phyloP scores from a whole-genome alignment of 2,113 vertebrate species.

The Coptodon rendalli region DNA sequence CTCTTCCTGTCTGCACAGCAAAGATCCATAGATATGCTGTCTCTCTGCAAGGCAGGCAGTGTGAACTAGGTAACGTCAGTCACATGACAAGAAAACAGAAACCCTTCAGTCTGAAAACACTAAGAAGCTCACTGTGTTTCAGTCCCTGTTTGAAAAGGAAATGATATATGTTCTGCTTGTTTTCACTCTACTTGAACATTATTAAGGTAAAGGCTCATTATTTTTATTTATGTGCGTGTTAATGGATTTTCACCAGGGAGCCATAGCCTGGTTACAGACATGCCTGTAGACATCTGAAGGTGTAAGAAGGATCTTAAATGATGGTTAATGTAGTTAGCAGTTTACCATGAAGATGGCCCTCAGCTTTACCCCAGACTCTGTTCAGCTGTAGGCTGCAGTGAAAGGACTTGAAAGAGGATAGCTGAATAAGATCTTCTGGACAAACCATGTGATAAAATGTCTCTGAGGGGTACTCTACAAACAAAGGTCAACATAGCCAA shows the following conservation, averaged over 20 bases:
- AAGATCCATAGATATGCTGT: not conserved
- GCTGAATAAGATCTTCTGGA: not conserved
- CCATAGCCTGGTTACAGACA: not conserved
- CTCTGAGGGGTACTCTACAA: not conserved
- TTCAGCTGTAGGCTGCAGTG: not conserved
- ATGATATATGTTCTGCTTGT: not conserved
- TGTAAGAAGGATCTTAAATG: not conserved
- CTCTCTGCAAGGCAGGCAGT: accelerated
- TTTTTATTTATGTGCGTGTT: not conserved
- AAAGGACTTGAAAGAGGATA: not conserved
- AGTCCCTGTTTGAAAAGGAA: not conserved
- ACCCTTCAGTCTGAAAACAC: not conserved
- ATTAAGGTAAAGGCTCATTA: not conserved
- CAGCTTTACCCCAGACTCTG: not conserved
- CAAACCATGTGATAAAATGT: not conserved
- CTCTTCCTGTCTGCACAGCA: not conserved
- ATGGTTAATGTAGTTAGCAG: not conserved
- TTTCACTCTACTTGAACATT: not conserved
- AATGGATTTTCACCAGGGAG: not conserved
- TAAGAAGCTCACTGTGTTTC: not conserved
- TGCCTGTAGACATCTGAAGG: not conserved
- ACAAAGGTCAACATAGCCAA: not conserved
- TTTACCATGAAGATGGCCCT: not conserved
- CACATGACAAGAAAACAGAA: not conserved
- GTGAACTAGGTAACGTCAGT: not conserved